These are phyloP conservation scores for Chascanopsetta lugubris DNA, from an alignment of 2,113 vertebrate species.

Conservation along the genomic window DNA sequence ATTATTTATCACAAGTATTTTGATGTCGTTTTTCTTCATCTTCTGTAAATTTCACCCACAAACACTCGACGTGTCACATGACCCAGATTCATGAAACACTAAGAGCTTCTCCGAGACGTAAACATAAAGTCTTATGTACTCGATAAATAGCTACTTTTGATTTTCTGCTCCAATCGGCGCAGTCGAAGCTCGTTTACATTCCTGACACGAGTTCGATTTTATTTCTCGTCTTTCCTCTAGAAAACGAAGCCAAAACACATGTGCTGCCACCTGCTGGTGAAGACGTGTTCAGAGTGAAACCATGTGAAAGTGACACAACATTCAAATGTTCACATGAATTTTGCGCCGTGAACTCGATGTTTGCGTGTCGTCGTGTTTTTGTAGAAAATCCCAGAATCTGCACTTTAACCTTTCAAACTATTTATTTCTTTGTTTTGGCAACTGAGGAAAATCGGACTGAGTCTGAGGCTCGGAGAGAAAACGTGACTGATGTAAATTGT, in stretches of 20 bases:
- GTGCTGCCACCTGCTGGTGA: no score
- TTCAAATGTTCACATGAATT: no score
- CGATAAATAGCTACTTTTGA: no score
- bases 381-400: constrained; percentile 42
- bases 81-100: constrained; percentile 25
- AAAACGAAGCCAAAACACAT: no score
- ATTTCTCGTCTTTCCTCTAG: no score
- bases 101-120: neutral
- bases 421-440: constrained; percentile 69
- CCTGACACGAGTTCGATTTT: no score
- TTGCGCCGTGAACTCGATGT: no score
- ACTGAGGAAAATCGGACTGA: constrained; percentile 53
- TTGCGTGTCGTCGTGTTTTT: constrained; percentile 1
- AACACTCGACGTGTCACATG: constrained; percentile 6
- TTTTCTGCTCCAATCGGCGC: no score
- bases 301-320: no score
- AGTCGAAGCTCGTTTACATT: no score
- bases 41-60: constrained; percentile 21
- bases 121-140: neutral
- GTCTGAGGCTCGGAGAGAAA: constrained; percentile 16
- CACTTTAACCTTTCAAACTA: constrained; percentile 67
- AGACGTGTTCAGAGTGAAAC: no score
- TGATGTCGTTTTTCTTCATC: neutral
- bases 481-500: constrained; percentile 40
- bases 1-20: constrained; percentile 45